Conservation (phyloP, 2,113 vertebrate genomes). For the Oncorhynchus mykiss region DNA sequence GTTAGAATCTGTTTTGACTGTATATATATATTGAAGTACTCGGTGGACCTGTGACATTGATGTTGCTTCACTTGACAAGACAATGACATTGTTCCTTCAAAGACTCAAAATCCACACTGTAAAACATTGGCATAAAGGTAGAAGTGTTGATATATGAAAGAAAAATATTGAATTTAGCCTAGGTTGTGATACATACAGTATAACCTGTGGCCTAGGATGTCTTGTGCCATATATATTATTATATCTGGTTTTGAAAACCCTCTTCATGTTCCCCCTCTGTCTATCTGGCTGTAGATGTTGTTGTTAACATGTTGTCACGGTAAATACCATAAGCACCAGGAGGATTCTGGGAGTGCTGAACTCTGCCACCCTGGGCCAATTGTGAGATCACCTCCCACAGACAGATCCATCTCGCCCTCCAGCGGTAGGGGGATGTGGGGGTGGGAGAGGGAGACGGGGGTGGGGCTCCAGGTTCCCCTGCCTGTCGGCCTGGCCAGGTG, state of each 20-base stretch:
- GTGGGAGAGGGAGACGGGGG: conserved; percentile 28
- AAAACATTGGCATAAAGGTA: conserved; percentile 43
- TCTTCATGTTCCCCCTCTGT: background rate
- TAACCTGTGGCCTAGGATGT: too few relatives aligned
- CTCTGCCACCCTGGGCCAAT: conserved; percentile 47
- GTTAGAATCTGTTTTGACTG: conserved; percentile 43
- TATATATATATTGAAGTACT: conserved; percentile 50
- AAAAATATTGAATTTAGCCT: conserved; percentile 21
- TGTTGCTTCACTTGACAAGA: conserved; percentile 57
- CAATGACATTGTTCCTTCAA: conserved; percentile 39
- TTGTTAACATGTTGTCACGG: background rate
- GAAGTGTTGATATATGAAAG: conserved; percentile 23
- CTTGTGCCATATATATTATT: too few relatives aligned
- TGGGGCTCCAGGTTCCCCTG: conserved; percentile 46
- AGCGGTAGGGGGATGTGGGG: conserved; percentile 32
- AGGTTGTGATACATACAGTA: too few relatives aligned
- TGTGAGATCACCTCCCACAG: conserved; percentile 65
- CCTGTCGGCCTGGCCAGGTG: conserved; percentile 58
- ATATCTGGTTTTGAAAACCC: background rate
- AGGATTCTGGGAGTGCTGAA: conserved; percentile 36
- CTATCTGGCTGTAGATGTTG: background rate
- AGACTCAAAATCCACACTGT: conserved; percentile 45
- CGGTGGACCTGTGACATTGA: conserved; percentile 32
- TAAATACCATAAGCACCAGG: background rate
- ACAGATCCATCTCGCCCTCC: conserved; percentile 61